Percentiles rank a stretch among this genome's conserved stretches.
These are phyloP conservation scores for Erpornis zantholeuca DNA, from an alignment of 2,113 vertebrate genomes.

Conservation along the genomic window DNA sequence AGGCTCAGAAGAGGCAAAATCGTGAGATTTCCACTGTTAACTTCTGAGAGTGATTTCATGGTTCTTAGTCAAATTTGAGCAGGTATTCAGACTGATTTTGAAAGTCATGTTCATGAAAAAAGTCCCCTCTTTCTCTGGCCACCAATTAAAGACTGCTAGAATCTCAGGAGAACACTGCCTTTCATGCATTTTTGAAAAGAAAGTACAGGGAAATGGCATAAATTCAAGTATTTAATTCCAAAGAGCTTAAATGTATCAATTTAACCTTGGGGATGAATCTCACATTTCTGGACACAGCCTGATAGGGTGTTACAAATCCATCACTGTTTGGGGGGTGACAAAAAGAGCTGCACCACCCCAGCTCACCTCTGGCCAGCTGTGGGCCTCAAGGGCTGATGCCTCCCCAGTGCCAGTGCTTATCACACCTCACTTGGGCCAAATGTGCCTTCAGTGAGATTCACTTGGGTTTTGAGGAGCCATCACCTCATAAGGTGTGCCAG, in stretches of 20 bases:
- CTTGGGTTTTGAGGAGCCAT: background rate
- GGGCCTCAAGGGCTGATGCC: background rate
- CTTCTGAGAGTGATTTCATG: background rate
- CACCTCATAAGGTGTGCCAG: background rate
- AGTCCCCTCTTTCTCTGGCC: background rate
- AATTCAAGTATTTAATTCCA: background rate
- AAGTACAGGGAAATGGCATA: background rate
- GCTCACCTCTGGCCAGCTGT: background rate
- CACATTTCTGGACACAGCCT: background rate
- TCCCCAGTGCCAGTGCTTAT: background rate
- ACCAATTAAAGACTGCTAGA: background rate
- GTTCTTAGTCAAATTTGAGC: background rate
- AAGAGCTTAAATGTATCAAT: background rate
- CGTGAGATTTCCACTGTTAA: background rate
- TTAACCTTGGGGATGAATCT: background rate
- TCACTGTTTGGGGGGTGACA: background rate
- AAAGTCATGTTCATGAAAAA: background rate
- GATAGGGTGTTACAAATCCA: background rate
- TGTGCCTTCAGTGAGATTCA: background rate
- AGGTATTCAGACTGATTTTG: background rate
- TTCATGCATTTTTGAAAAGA: background rate
- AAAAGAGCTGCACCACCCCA: background rate
- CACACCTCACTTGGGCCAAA: background rate
- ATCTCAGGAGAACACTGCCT: background rate
- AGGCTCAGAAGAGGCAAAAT: background rate